A percentile compares a stretch with the other conserved stretches of the same genome.
Evolutionary conservation across 2,888 invertebrate genomes (phyloP).

Genomic region (Allygus modestus): DNA sequence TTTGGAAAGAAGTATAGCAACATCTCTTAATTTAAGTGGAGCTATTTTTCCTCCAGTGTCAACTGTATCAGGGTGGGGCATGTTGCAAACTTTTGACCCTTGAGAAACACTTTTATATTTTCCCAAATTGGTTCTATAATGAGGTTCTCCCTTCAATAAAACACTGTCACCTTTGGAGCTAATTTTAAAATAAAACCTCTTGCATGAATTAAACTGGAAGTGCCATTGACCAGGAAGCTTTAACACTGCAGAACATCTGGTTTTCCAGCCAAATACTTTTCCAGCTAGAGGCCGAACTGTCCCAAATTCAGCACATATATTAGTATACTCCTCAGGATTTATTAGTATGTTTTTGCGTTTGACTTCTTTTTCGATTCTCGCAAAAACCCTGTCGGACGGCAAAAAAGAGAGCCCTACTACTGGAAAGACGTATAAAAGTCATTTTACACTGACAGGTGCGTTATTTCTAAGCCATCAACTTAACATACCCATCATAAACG

Average conservation of each 20-base stretch:
- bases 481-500: not conserved
- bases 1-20: constrained; percentile 23
- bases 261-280: constrained; percentile 18
- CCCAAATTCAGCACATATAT: constrained; percentile 1
- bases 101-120: constrained; percentile 23
- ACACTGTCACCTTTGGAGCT: constrained; percentile 37
- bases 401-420: constrained; percentile 10
- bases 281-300: constrained; percentile 9
- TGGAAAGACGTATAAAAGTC: not conserved
- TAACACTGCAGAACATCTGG: constrained; percentile 8
- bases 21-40: constrained; percentile 29
- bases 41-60: constrained; percentile 29
- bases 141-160: constrained; percentile 51
- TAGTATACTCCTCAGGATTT: not conserved
- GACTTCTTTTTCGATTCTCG: constrained; percentile 4
- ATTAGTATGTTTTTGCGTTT: not conserved
- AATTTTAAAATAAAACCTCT: constrained; percentile 35
- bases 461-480: not conserved
- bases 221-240: constrained; percentile 44
- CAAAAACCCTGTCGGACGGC: constrained; percentile 19
- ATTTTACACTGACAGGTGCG: not conserved
- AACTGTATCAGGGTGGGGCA: constrained; percentile 36
- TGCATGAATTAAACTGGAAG: constrained; percentile 37
- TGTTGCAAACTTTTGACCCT: not conserved
- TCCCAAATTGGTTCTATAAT: constrained; percentile 41